phyloP scores from a whole-genome alignment of 2,888 invertebrate species.

The Tineola bisselliella region DNA sequence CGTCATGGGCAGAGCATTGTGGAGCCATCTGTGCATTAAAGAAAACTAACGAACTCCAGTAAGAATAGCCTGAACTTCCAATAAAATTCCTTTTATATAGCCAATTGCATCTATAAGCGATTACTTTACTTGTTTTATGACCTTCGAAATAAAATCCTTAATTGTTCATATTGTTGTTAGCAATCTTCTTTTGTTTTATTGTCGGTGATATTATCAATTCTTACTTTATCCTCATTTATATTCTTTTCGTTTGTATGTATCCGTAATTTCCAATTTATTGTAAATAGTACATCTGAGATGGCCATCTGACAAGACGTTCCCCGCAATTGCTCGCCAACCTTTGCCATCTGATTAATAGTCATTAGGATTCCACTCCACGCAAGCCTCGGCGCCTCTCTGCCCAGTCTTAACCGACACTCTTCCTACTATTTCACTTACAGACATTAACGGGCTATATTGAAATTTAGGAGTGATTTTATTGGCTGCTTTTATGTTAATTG shows the following conservation, averaged over 20 bases:
- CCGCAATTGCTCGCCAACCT: conserved; percentile 18
- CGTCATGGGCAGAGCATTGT: conserved; percentile 52
- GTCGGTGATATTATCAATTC: not conserved
- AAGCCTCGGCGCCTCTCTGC: conserved; percentile 23
- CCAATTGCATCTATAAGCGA: no score
- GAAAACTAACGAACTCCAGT: conserved; percentile 2
- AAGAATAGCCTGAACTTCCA: not conserved
- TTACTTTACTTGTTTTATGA: no score
- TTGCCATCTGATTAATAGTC: conserved; percentile 33
- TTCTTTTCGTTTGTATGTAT: not conserved
- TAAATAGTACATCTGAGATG: conserved; percentile 4
- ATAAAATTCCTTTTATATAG: not conserved
- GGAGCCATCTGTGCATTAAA: conserved; percentile 26
- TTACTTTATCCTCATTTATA: not conserved
- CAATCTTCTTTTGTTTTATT: not conserved
- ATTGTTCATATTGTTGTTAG: no score
- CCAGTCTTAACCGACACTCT: conserved; percentile 1
- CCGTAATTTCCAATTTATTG: conserved; percentile 5
- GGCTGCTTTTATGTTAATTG: conserved; percentile 45
- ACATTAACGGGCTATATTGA: conserved; percentile 41
- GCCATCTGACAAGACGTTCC: conserved; percentile 8
- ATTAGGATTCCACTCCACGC: conserved; percentile 32
- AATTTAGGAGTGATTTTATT: conserved; percentile 47
- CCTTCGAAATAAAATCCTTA: no score
- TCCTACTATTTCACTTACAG: conserved; percentile 26